Base-by-base conservation (phyloP, 35 echinoderm and acorn worm genomes). In the Lytechinus pictus region DNA sequence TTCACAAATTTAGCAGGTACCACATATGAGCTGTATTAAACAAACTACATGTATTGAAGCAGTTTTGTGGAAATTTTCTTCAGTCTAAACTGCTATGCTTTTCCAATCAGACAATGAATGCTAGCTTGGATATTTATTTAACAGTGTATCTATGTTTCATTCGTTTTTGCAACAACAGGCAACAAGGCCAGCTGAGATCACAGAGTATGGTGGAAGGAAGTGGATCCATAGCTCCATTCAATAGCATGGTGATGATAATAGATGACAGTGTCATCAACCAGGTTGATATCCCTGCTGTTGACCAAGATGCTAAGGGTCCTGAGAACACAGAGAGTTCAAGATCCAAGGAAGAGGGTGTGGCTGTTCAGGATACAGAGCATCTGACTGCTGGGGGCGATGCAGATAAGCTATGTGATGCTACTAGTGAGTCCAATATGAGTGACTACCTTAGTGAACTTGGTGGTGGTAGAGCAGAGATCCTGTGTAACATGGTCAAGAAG, bases 401-500 rank as follows among this genome's bases (percentile, higher is more conserved):
- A 1, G 51, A 91, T 27, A 92, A 93, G 57, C 10, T 61, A 53
- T 66, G 56, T 11, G 54, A 61, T 61, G 89, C 11, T 93, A 56
- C 44, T 5, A 92, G 89, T 52, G 94, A 91, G 72, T 86, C 97
- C 61, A 97, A 95, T 92, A 97, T 99, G 95, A 96, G 95, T 66
- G 96, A 99, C 86, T 96, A 97, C 51, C 92, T 97, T 10, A 97
- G 86, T 16, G 96, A 97, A 90, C 66, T 79, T 79, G 66, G n/a
- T 24, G 96, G 96, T 52, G 96, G 96, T 19, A 95, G 96, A 66
- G 96, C 97, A 8, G 92, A 94, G 54, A 96, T 97, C 54, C 95
- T 98, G n/a, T 86, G 96, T 27, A 94, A 96, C 86, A 98, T 98
- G 97, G 97, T 98, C 8, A 97, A 95, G 53, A 94, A 94, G 94